Base-by-base conservation (phyloP, 1,140 invertebrate species). In the Drosophila pseudoobscura region DNA sequence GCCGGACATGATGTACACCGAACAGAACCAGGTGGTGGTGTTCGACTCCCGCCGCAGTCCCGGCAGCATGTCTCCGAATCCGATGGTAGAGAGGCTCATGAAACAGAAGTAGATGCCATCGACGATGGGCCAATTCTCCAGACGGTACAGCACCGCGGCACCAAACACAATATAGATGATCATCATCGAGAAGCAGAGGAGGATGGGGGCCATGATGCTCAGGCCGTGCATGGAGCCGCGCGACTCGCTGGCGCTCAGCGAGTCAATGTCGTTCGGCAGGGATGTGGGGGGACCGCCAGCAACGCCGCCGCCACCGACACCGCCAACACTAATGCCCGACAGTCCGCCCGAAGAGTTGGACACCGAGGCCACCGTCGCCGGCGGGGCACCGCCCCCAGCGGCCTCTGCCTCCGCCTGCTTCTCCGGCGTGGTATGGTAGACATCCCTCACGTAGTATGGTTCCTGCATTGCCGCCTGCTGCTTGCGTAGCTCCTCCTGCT, bases 91-190 rank as follows among this genome's bases (percentile, higher is more conserved):
- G 51, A 98, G 92, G 75, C 96, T 97, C 94, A 98, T 97, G 92
- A 98, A 98, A 92, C 97, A 98, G 90, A 98, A 98, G 90, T 98
- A 98, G 76, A 97, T 95, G n/a, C 96, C 97, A 90, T 98, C 97
- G 45, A 98, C 93, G 47, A 97, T 95, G 60, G 94, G 94, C 97
- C 96, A 97, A 63, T 95, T 95, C 91, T 98, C 97, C 72, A 97
- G 92, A 77, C 96, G 95, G 80, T 96, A 95, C 31, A 99, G 94
- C 8, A 98, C 94, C 41, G 98, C 94, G 1, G 98, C 97, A 1
- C 98, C 98, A 17, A 96, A 94, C 57, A 96, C 94, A 45, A 98
- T 96, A 82, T 98, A 98, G 68, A 95, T 94, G 55, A 96, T 94
- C 93, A 98, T 96, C 71, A 96, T 95, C 6, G 94, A 93, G 5